Base-by-base conservation (phyloP, 2,888 invertebrate species). In the Netelia melanura region DNA sequence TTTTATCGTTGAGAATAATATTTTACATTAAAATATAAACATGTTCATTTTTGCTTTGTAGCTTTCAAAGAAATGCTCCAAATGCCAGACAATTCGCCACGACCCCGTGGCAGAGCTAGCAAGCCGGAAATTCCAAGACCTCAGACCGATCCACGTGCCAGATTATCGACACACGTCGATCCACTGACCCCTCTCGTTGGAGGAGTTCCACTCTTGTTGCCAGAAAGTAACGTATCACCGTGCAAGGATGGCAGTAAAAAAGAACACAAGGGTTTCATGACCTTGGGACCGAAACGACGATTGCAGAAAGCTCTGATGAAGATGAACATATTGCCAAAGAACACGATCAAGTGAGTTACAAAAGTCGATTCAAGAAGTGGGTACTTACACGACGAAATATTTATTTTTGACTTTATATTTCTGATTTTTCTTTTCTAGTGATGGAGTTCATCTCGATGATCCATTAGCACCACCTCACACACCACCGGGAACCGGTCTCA, bases 301-400 rank as follows among this genome's bases (percentile, higher is more conserved):
- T 94, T 98, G 81, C 97, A 97, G 90, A 97, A 97, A 94, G 97
- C 97, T 83, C 95, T 98, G 90, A 97, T 97, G 95, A 98, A 97
- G 94, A 97, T 98, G 96, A 98, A 98, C 94, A 96, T 98, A 91
- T 95, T 98, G 90, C 97, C 97, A 90, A 98, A 97, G 95, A 97
- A 97, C 94, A 96, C 96, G 87, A 96, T 97, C 86, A 95, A 95
- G 94, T 94, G 81, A 91, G 93, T 90, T 0, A 9, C 0, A 48
- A 48, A 48, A 14, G 1, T 10, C 1, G 3, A 48, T 48, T 48
- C 14, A 11, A 48, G 48, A 48, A 48, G 8, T 48, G 48, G 8
- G 14, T 2, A 48, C 14, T 48, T 48, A 10, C 11, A 48, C 0
- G 1, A 2, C 2, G 10, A 58, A 58, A 58, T 58, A 48, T 14